A percentile compares a stretch with the other conserved stretches of the same genome.
Evolutionary conservation across 2,888 invertebrate species (phyloP).

Genomic region (Heliconius aoede): DNA sequence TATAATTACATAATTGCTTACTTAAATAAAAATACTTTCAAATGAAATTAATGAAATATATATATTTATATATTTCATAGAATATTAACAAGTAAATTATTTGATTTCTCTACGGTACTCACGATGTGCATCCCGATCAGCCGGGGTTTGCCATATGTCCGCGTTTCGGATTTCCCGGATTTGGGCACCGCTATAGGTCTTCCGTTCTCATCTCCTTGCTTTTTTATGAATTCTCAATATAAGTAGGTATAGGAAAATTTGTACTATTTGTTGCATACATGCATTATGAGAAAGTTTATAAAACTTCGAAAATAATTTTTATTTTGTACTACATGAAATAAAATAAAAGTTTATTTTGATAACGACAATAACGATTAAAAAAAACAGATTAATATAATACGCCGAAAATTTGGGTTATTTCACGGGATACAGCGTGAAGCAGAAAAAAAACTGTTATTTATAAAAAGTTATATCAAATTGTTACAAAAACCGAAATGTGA

Average conservation of each 20-base stretch:
- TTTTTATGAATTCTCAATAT: constrained; percentile 7
- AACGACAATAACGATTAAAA: too few species aligned
- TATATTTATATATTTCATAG: background rate
- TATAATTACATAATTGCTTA: too few species aligned
- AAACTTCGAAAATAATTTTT: too few species aligned
- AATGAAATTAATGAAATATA: background rate
- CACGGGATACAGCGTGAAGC: background rate
- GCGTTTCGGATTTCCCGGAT: constrained; percentile 41
- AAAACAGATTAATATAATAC: too few species aligned
- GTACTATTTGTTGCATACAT: too few species aligned
- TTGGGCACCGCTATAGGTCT: constrained; percentile 33
- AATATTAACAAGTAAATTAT: background rate
- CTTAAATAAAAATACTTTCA: too few species aligned
- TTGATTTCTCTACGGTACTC: background rate
- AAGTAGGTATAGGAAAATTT: background rate
- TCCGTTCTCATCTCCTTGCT: constrained; percentile 21
- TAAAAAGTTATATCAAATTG: background rate
- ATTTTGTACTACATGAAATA: too few species aligned
- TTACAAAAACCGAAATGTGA: background rate
- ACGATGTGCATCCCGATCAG: background rate
- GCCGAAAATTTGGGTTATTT: too few species aligned
- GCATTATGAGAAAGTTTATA: too few species aligned
- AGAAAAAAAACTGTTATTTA: background rate
- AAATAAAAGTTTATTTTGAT: too few species aligned
- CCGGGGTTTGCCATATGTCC: constrained; percentile 11